Evolutionary conservation across 2,888 invertebrate species (phyloP).

Genomic region (Drosophila nr. medialis): DNA sequence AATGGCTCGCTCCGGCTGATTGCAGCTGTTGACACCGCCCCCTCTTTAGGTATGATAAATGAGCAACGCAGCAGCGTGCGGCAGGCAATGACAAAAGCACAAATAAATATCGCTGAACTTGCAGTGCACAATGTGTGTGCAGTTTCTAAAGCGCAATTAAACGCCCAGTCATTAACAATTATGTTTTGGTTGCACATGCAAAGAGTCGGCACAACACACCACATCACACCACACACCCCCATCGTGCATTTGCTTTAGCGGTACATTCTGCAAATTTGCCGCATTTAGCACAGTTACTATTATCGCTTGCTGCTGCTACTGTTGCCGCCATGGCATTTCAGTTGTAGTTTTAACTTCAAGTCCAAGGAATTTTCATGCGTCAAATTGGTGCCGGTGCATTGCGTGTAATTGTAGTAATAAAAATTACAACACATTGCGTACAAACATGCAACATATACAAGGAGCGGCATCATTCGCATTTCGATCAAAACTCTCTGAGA

Average conservation of each 20-base stretch:
- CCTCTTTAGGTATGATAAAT: slow-evolving; percentile 65
- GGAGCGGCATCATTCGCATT: slow-evolving; percentile 7
- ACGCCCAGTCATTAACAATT: slow-evolving; percentile 75
- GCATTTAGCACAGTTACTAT: slow-evolving; percentile 60
- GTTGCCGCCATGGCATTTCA: slow-evolving; percentile 59
- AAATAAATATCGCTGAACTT: slow-evolving; percentile 55
- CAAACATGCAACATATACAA: slow-evolving; percentile 69
- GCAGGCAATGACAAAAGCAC: slow-evolving; percentile 43
- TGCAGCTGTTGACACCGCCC: slow-evolving; percentile 52
- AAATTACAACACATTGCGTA: slow-evolving; percentile 79
- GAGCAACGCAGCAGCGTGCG: slow-evolving; percentile 62
- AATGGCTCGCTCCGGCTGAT: slow-evolving; percentile 35
- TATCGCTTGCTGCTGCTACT: slow-evolving; percentile 20
- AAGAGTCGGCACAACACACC: slow-evolving; percentile 12
- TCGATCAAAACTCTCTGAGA: slow-evolving; percentile 22
- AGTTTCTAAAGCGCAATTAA: slow-evolving; percentile 67
- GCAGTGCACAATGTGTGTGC: slow-evolving; percentile 47
- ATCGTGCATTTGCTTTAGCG: neutral
- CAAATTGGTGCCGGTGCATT: slow-evolving; percentile 73
- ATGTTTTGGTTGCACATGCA: slow-evolving; percentile 70
- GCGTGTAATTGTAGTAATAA: slow-evolving; percentile 79
- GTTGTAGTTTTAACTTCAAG: slow-evolving; percentile 40
- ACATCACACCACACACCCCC: slow-evolving; percentile 1
- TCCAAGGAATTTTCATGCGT: slow-evolving; percentile 75
- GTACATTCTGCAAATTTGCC: slow-evolving; percentile 64